phyloP scores from a whole-genome alignment of 2,888 invertebrate genomes.

The Agrotis clavis region DNA sequence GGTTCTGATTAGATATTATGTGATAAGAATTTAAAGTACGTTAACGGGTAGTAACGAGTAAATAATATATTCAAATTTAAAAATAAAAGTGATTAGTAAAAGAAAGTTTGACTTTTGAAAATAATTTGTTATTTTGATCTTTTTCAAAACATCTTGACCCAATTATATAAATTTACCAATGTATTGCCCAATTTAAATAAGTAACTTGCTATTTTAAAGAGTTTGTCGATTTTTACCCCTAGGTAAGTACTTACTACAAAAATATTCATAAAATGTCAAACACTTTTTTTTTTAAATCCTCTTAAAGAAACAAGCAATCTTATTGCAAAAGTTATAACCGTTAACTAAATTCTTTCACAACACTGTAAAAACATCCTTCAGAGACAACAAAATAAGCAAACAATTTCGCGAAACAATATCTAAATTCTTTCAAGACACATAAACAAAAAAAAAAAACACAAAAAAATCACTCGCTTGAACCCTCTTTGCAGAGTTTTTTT shows the following conservation, averaged over 20 bases:
- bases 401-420: not conserved
- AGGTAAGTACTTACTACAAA: not conserved
- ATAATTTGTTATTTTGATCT: not conserved
- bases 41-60: not conserved
- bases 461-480: not conserved
- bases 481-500: not conserved
- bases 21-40: not conserved
- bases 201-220: not conserved
- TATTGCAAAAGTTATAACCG: not conserved
- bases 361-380: not conserved
- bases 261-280: slow-evolving; percentile 6
- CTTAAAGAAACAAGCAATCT: not conserved
- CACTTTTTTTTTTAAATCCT: not conserved
- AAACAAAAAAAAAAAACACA: not conserved
- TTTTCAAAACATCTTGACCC: not conserved
- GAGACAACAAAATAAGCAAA: slow-evolving; percentile 10
- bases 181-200: not conserved
- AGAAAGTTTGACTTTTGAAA: not conserved
- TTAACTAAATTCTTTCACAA: not conserved
- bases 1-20: not conserved
- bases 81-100: not conserved
- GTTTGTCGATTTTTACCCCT: not conserved
- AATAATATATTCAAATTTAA: too few species aligned
- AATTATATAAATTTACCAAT: not conserved
- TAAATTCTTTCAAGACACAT: not conserved